Base-by-base conservation (phyloP, 2,888 invertebrate genomes). In the Trachelus tabidus region DNA sequence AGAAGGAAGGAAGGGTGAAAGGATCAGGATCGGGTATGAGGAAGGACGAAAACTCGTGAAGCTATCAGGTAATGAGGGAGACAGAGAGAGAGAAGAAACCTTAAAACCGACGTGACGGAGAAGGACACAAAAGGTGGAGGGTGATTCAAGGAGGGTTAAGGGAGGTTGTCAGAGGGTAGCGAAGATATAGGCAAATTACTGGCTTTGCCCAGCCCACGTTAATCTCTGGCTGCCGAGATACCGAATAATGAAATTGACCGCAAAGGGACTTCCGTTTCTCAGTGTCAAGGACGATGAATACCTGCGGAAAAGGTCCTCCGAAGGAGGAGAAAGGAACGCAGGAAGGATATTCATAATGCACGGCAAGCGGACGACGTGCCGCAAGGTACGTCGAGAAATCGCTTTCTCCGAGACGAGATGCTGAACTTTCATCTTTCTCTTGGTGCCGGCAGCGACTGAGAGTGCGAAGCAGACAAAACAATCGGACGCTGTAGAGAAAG, bases 331-430 rank as follows among this genome's bases (percentile, higher is more conserved):
- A 23, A 11, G 71, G 71, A 71, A 15, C 71, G 30, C 31, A 34
- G 34, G 71, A 71, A 71, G 71, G 71, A 81, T 80, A 83, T 85
- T 84, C 81, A 81, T 82, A 83, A 83, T 23, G 71, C 71, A 31
- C 79, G 79, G 73, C 79, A 77, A 76, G 78, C 78, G 68, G 74
- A 76, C 83, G 82, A 77, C 76, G 75, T 77, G 75, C 82, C 79
- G 76, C 79, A 77, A 79, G 83, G 83, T 83, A 81, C 85, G 85
- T 82, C 82, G 81, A 82, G 80, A 84, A 84, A 86, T 85, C 82
- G 82, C 81, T 80, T 83, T 83, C 78, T 77, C 73, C 76, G 76
- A 75, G 81, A 84, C 78, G 82, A 86, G 78, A 80, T 78, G 82
- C 81, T 86, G 83, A 85, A 85, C 80, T 81, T 82, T 56, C 2